A percentile compares a stretch with the other conserved stretches of the same genome.
These are phyloP conservation scores for Gasteruption jaculator DNA, from an alignment of 2,888 invertebrate species.

Conservation along the genomic window DNA sequence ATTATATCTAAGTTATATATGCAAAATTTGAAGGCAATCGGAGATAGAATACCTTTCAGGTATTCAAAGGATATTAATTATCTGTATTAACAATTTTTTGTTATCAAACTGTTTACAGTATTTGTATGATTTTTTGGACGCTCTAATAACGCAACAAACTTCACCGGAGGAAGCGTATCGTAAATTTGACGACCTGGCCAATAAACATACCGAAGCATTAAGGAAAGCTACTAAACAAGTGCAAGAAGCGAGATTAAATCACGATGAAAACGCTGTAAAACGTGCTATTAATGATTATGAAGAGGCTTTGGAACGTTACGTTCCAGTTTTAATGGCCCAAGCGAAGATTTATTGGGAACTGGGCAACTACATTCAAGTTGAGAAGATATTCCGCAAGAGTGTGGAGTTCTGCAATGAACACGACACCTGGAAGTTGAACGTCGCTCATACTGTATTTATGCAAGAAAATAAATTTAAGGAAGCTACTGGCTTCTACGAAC, in stretches of 20 bases:
- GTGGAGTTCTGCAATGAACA: slow-evolving; percentile 98
- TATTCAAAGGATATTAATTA: slow-evolving; percentile 8
- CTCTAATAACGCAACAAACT: slow-evolving; percentile 94
- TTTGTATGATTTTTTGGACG: slow-evolving; percentile 92
- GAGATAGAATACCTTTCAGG: too few relatives aligned
- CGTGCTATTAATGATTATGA: slow-evolving; percentile 90
- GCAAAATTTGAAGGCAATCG: too few relatives aligned
- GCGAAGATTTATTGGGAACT: slow-evolving; percentile 98
- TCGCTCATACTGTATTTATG: slow-evolving; percentile 98
- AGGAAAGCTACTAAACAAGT: slow-evolving; percentile 91
- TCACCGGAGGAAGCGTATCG: slow-evolving; percentile 94
- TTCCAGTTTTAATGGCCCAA: slow-evolving; percentile 98
- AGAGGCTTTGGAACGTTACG: slow-evolving; percentile 84
- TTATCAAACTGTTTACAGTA: too few relatives aligned
- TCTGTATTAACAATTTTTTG: background rate
- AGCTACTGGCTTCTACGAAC: slow-evolving; percentile 96
- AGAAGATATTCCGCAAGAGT: slow-evolving; percentile 93
- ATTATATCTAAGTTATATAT: too few relatives aligned
- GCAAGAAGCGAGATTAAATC: slow-evolving; percentile 84
- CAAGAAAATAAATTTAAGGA: slow-evolving; percentile 98
- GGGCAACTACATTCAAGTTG: slow-evolving; percentile 93
- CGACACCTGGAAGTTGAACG: slow-evolving; percentile 95
- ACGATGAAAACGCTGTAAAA: slow-evolving; percentile 85
- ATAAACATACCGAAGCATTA: slow-evolving; percentile 83
- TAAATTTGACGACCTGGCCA: slow-evolving; percentile 91